Percentiles rank a stretch among this genome's conserved stretches.
These are phyloP conservation scores for Taeniopygia guttata DNA, from an alignment of 2,797 vertebrate genomes.

Conservation along the genomic window DNA sequence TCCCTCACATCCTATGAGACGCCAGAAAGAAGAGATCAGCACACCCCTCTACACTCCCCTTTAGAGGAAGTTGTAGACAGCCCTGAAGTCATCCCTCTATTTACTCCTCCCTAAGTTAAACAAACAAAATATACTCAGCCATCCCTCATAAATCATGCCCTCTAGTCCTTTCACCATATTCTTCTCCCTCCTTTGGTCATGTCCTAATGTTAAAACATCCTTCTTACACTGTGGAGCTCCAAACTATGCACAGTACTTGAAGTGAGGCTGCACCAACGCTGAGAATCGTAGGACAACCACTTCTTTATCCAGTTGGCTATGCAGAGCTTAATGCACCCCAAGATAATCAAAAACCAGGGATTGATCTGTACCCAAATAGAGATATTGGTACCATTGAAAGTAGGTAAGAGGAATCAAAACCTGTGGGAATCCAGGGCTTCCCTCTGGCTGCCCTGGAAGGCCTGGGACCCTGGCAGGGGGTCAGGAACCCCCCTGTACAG, in stretches of 20 bases:
- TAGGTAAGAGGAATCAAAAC: neutral
- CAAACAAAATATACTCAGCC: neutral
- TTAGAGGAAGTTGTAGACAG: neutral
- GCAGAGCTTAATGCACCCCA: neutral
- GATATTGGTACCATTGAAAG: neutral
- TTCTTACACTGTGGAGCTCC: neutral
- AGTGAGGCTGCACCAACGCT: neutral
- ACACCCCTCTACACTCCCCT: neutral
- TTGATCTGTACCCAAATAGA: neutral
- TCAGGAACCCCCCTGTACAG: too few relatives aligned
- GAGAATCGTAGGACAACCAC: neutral
- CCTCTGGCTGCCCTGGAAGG: too few relatives aligned
- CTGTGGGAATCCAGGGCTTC: too few relatives aligned
- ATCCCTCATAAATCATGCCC: neutral
- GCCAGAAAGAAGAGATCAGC: neutral
- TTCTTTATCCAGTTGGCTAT: neutral
- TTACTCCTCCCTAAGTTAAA: neutral
- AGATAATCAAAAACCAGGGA: neutral
- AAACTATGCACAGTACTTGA: neutral
- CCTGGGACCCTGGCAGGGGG: too few relatives aligned
- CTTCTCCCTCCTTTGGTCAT: neutral
- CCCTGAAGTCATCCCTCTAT: neutral
- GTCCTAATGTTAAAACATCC: neutral
- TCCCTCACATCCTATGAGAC: neutral
- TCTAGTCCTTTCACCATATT: neutral